Evolutionary conservation across 2,797 vertebrate species (phyloP).

Genomic region (Falco rusticolus): DNA sequence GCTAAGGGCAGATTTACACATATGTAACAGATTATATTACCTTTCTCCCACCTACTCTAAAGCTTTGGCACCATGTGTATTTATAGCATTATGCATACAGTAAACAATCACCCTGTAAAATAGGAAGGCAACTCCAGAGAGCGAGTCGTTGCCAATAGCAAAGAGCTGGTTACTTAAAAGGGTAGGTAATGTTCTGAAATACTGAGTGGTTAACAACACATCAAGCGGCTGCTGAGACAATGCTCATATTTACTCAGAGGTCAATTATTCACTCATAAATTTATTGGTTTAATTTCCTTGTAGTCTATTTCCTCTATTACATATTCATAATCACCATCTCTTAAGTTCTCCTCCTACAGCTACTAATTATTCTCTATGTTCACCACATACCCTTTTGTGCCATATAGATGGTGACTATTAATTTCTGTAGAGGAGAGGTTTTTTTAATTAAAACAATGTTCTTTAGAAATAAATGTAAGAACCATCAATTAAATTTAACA

Average conservation of each 20-base stretch:
- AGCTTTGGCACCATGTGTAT: background rate
- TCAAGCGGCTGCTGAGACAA: slow-evolving; percentile 39
- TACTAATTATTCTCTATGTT: slow-evolving; percentile 46
- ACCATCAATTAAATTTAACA: slow-evolving; percentile 48
- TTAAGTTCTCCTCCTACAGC: slow-evolving; percentile 41
- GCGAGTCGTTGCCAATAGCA: background rate
- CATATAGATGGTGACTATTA: slow-evolving; percentile 49
- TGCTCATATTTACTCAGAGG: slow-evolving; percentile 17
- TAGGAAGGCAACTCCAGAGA: background rate
- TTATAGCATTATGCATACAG: background rate
- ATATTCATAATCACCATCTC: slow-evolving; percentile 44
- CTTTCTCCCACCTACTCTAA: background rate
- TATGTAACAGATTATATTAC: background rate
- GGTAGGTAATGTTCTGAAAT: slow-evolving; percentile 28
- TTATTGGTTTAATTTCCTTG: slow-evolving; percentile 39
- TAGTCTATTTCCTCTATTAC: slow-evolving; percentile 47
- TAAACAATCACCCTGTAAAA: background rate
- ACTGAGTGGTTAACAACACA: slow-evolving; percentile 2
- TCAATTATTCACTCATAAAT: slow-evolving; percentile 59
- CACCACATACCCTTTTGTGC: slow-evolving; percentile 27
- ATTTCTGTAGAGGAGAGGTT: background rate
- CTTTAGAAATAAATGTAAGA: slow-evolving; percentile 41
- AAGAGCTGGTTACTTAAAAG: slow-evolving; percentile 22
- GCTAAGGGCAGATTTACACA: background rate
- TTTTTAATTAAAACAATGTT: slow-evolving; percentile 55